Percentiles rank a stretch among this genome's conserved stretches.
Evolutionary conservation across 2,888 invertebrate genomes (phyloP).

Genomic region (Plagiodera versicolora): DNA sequence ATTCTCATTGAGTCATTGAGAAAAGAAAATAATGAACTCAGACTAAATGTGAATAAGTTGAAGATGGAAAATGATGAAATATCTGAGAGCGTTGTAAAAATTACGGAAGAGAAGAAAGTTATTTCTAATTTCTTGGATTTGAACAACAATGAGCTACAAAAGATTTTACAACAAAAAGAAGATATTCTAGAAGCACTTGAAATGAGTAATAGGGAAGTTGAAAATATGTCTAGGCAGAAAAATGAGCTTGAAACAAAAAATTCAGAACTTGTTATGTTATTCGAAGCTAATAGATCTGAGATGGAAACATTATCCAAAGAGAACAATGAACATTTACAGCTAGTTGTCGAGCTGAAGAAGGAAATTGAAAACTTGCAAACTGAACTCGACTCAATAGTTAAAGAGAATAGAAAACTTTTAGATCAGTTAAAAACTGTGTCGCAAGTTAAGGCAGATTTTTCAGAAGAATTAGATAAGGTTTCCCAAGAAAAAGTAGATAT

Average conservation of each 20-base stretch:
- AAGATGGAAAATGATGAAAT: slow-evolving; percentile 15
- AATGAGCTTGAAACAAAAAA: background rate
- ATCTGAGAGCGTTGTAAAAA: slow-evolving; percentile 10
- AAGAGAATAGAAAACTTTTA: slow-evolving; percentile 24
- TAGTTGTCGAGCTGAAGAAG: background rate
- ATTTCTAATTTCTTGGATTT: slow-evolving; percentile 34
- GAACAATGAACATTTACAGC: background rate
- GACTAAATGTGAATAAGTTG: slow-evolving; percentile 14
- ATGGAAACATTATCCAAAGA: slow-evolving; percentile 14
- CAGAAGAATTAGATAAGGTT: slow-evolving; percentile 27
- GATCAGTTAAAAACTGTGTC: slow-evolving; percentile 25
- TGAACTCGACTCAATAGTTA: slow-evolving; percentile 8
- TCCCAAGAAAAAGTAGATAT: slow-evolving; percentile 25
- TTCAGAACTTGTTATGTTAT: background rate
- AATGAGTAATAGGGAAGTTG: slow-evolving; percentile 34
- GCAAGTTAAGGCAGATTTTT: slow-evolving; percentile 27
- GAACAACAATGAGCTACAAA: slow-evolving; percentile 32
- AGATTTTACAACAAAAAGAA: slow-evolving; percentile 33
- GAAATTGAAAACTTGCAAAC: background rate
- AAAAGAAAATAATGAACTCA: slow-evolving; percentile 12
- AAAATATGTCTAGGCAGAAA: slow-evolving; percentile 10
- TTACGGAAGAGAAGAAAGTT: slow-evolving; percentile 32
- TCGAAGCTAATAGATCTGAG: background rate
- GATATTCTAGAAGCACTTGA: slow-evolving; percentile 33
- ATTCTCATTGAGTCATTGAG: background rate